These are phyloP conservation scores for Sebastes trivittatus DNA, from an alignment of 2,797 vertebrate species.

Conservation along the genomic window DNA sequence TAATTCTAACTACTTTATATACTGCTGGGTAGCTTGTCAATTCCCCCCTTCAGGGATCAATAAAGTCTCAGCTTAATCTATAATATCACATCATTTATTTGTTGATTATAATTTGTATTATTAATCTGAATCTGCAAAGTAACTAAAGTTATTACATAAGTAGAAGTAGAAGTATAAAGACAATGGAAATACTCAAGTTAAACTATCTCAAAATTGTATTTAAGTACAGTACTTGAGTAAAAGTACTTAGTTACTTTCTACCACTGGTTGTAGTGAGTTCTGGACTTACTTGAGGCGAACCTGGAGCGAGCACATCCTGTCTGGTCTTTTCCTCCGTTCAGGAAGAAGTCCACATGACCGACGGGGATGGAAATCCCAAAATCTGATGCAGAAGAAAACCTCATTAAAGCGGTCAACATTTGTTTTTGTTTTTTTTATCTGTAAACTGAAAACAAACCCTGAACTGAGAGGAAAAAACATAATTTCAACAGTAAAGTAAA, in stretches of 20 bases:
- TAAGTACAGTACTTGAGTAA: neutral
- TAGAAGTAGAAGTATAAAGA: neutral
- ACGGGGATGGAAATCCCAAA: slow-evolving; percentile 95
- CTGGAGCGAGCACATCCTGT: slow-evolving; percentile 85
- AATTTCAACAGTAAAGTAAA: no score
- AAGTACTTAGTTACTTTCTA: neutral
- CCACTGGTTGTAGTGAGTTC: no score
- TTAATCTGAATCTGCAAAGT: no score
- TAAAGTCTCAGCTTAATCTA: no score
- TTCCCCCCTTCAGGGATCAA: no score
- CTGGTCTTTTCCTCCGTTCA: slow-evolving; percentile 96
- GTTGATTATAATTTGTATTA: no score
- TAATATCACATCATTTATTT: no score
- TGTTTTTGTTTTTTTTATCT: neutral
- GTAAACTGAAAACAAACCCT: neutral
- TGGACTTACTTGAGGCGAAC: slow-evolving; percentile 77
- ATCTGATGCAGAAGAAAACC: slow-evolving; percentile 74
- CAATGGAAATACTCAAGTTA: neutral
- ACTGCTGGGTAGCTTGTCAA: no score
- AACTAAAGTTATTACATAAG: no score
- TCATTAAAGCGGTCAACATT: neutral
- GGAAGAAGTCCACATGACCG: slow-evolving; percentile 93
- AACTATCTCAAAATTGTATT: neutral
- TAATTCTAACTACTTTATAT: no score
- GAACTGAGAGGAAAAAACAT: neutral